Evolutionary conservation across 2,797 vertebrate species (phyloP).

Genomic region (Lemur catta): DNA sequence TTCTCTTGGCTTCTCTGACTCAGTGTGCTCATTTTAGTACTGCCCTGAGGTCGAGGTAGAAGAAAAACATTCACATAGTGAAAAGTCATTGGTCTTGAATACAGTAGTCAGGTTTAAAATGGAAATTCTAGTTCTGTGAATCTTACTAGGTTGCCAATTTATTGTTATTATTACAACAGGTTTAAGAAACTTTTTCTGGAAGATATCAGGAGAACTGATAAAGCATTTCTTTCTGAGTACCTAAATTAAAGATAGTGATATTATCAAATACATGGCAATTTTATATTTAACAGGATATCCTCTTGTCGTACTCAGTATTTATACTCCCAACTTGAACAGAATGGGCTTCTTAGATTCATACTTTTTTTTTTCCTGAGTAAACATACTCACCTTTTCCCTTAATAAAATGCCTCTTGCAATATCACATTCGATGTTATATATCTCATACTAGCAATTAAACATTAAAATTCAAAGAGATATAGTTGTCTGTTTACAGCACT

Average conservation of each 20-base stretch:
- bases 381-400: background rate
- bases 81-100: background rate
- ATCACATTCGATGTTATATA: background rate
- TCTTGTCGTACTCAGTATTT: background rate
- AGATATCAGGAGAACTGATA: background rate
- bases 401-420: background rate
- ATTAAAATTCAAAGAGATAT: background rate
- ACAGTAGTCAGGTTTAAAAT: background rate
- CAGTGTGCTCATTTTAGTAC: background rate
- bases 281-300: background rate
- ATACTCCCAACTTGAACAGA: background rate
- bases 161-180: background rate
- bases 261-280: background rate
- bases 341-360: background rate
- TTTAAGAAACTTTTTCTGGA: conserved; percentile 8
- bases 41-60: background rate
- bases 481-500: background rate
- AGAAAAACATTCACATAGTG: background rate
- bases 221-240: background rate
- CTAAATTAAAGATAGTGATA: background rate
- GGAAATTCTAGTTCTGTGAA: background rate
- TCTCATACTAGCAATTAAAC: background rate
- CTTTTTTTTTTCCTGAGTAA: background rate
- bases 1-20: background rate
- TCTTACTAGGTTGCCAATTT: background rate